phyloP scores from a whole-genome alignment of 2,797 vertebrate species.

The Artibeus jamaicensis region DNA sequence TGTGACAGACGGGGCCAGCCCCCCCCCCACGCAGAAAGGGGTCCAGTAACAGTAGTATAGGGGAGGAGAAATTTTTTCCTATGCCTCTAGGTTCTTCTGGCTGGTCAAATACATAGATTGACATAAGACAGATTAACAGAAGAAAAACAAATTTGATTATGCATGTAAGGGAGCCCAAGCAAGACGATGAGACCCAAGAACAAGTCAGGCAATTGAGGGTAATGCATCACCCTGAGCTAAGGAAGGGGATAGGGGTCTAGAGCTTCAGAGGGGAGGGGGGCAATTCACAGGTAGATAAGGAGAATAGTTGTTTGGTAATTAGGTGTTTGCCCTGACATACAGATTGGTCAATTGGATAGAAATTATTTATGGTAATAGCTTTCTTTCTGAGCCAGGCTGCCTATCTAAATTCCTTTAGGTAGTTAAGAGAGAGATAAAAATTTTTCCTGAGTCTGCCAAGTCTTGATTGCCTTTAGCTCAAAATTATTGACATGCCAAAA shows the following conservation, averaged over 20 bases:
- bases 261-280: neutral
- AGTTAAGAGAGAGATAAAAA: neutral
- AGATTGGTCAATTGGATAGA: neutral
- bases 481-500: neutral
- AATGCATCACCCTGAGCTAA: neutral
- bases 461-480: neutral
- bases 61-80: neutral
- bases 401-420: neutral
- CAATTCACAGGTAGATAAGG: neutral
- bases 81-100: neutral
- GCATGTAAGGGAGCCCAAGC: neutral
- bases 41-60: neutral
- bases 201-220: neutral
- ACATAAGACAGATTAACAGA: neutral
- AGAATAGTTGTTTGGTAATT: neutral
- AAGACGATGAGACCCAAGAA: neutral
- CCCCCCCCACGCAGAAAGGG: neutral
- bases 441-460: neutral
- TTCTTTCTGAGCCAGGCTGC: neutral
- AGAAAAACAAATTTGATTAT: neutral
- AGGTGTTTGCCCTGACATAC: neutral
- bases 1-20: neutral
- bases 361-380: neutral
- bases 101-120: neutral
- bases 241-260: no score